Evolutionary conservation across 2,888 invertebrate species (phyloP).

Genomic region (Strigamia transsilvanica): DNA sequence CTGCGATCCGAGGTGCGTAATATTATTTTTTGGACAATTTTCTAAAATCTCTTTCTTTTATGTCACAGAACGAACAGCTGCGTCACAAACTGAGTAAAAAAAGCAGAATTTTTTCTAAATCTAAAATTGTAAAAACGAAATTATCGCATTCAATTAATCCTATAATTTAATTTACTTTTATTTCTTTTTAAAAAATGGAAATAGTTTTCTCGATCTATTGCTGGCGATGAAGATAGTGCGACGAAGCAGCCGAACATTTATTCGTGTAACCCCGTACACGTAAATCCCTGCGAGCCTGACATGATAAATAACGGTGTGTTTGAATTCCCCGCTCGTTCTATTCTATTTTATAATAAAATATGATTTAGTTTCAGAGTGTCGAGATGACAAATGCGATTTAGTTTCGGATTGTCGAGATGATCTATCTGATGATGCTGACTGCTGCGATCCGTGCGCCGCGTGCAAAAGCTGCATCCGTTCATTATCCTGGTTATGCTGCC

Average conservation of each 20-base stretch:
- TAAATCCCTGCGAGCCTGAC: too few relatives aligned
- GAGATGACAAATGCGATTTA: background rate
- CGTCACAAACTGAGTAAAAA: background rate
- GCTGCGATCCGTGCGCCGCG: background rate
- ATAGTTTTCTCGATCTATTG: background rate
- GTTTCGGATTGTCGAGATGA: background rate
- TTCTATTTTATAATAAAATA: too few relatives aligned
- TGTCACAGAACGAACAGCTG: conserved; percentile 6
- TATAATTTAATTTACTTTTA: background rate
- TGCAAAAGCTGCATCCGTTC: too few relatives aligned
- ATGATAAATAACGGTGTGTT: too few relatives aligned
- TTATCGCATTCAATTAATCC: background rate
- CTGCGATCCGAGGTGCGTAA: background rate
- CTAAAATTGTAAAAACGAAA: background rate
- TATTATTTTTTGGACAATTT: background rate
- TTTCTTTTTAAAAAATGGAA: background rate
- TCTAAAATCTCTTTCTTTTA: background rate
- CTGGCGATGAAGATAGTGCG: background rate
- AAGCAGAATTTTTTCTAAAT: background rate
- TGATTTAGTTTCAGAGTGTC: background rate
- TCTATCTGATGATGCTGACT: background rate
- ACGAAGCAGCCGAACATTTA: too few relatives aligned
- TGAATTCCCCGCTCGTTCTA: too few relatives aligned
- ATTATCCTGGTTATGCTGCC: too few relatives aligned
- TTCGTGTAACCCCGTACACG: too few relatives aligned